Conservation (phyloP, 2,888 invertebrate genomes). For the Actias luna region DNA sequence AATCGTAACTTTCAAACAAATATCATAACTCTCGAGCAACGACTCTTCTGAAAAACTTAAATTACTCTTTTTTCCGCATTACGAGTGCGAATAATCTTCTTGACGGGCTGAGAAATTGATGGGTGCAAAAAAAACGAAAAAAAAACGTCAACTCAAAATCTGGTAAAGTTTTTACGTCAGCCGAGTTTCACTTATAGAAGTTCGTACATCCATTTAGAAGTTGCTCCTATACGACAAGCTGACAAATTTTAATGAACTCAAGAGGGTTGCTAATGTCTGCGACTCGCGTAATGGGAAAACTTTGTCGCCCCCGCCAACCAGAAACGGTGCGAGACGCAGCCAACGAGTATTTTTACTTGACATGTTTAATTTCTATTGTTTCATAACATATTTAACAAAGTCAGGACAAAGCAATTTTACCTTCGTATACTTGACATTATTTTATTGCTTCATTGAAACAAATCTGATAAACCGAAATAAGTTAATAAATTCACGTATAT, state of each 20-base stretch:
- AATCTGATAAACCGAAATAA: not conserved
- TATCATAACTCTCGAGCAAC: constrained; percentile 77
- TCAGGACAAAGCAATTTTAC: constrained; percentile 42
- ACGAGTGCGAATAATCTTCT: constrained; percentile 81
- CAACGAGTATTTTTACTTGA: constrained; percentile 48
- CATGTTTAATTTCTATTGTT: constrained; percentile 52
- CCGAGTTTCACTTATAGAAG: constrained; percentile 79
- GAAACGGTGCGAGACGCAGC: constrained; percentile 12
- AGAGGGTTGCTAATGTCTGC: constrained; percentile 79
- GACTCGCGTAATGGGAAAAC: constrained; percentile 77
- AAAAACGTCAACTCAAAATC: constrained; percentile 70
- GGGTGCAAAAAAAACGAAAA: constrained; percentile 67
- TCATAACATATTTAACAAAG: constrained; percentile 55
- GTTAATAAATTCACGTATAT: not conserved
- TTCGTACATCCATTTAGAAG: constrained; percentile 80
- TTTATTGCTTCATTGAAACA: constrained; percentile 39
- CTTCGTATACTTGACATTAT: constrained; percentile 49
- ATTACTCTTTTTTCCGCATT: constrained; percentile 80
- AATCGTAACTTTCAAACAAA: constrained; percentile 80
- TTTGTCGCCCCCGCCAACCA: constrained; percentile 42
- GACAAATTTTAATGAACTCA: constrained; percentile 82
- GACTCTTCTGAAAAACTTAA: constrained; percentile 77
- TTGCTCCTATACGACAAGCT: constrained; percentile 75
- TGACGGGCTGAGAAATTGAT: constrained; percentile 81
- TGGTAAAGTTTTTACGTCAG: constrained; percentile 77